A percentile compares a stretch with the other conserved stretches of the same genome.
These are phyloP conservation scores for Craterocephalus amniculus DNA, from an alignment of 2,797 vertebrate genomes.

Conservation along the genomic window DNA sequence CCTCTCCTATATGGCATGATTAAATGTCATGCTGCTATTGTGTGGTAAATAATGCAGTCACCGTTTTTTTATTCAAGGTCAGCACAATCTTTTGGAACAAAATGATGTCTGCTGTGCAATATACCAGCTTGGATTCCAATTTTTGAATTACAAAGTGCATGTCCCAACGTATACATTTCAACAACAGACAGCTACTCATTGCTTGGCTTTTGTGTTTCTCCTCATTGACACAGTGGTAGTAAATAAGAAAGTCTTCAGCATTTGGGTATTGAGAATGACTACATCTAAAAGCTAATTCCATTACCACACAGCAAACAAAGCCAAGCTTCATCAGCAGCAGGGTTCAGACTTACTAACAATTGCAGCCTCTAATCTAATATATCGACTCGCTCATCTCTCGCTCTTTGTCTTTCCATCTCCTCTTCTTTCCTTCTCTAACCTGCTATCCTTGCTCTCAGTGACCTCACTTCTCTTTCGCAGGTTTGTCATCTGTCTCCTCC, in stretches of 20 bases:
- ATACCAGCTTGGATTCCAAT: conserved; percentile 19
- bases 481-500: conserved; percentile 3
- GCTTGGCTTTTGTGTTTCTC: conserved; percentile 19
- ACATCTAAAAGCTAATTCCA: conserved; percentile 54
- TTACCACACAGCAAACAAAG: conserved; percentile 51
- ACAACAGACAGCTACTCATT: conserved; percentile 25
- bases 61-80: conserved; percentile 28
- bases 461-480: conserved; percentile 19
- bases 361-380: conserved; percentile 42
- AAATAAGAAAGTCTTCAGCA: conserved; percentile 41
- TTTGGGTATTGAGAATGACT: conserved; percentile 36
- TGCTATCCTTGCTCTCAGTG: not conserved
- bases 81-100: conserved; percentile 29
- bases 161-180: conserved; percentile 18
- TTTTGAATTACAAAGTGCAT: conserved; percentile 1
- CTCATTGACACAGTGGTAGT: conserved; percentile 11
- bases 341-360: conserved; percentile 31
- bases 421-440: conserved; percentile 3
- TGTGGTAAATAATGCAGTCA: conserved; percentile 29
- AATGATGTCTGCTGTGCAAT: conserved; percentile 24
- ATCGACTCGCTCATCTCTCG: conserved; percentile 26
- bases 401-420: conserved; percentile 26
- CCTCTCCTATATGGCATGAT: conserved; percentile 24
- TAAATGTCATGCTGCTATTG: conserved; percentile 33
- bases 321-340: conserved; percentile 52